Evolutionary conservation across 1,140 invertebrate species (phyloP).

Genomic region (Drosophila rhopaloa): DNA sequence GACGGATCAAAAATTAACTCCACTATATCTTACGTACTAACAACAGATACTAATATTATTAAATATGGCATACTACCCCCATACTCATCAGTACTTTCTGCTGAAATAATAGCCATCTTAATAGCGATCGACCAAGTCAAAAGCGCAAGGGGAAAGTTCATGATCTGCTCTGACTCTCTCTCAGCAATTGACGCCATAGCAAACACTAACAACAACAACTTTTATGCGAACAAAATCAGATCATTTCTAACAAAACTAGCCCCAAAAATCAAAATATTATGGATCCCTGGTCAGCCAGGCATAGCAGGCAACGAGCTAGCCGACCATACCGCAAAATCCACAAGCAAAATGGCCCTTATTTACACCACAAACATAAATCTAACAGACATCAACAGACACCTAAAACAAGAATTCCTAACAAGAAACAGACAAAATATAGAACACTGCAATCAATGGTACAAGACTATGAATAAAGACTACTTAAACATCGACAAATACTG

Average conservation of each 20-base stretch:
- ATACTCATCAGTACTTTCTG: constrained; percentile 9
- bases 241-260: too few species aligned
- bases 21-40: not conserved
- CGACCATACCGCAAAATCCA: not conserved
- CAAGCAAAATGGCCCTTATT: not conserved
- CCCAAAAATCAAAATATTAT: too few species aligned
- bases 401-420: constrained; percentile 12
- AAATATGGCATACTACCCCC: constrained; percentile 15
- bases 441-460: constrained; percentile 20
- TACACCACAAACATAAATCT: not conserved
- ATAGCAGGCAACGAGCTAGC: too few species aligned
- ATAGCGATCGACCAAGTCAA: constrained; percentile 14
- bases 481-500: not conserved
- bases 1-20: constrained; percentile 5
- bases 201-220: not conserved
- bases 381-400: constrained; percentile 11
- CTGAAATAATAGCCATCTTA: constrained; percentile 8
- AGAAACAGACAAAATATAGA: constrained; percentile 10
- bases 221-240: too few species aligned
- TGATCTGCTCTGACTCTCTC: constrained; percentile 16
- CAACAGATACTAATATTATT: constrained; percentile 1
- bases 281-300: too few species aligned
- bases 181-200: not conserved
- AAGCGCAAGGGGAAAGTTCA: constrained; percentile 6
- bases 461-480: not conserved